Base-by-base conservation (phyloP, 2,888 invertebrate genomes). In the Dione juno region DNA sequence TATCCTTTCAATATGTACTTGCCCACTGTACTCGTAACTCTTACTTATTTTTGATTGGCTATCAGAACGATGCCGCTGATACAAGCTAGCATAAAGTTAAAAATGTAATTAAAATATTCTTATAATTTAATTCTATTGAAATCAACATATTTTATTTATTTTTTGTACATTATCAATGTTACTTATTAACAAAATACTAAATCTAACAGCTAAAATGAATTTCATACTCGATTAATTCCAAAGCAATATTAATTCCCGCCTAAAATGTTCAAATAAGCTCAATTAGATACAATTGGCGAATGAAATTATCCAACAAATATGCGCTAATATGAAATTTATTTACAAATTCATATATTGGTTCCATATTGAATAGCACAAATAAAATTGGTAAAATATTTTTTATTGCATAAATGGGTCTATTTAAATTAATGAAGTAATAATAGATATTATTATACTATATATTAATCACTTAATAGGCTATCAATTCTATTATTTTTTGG, bases 321-420 rank as follows among this genome's bases (percentile, higher is more conserved):
- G 77, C 77, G 86, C 87, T 83, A 87, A 82, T 84, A 80, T 74
- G 75, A 83, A 81, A 88, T 87, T 85, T 86, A 82, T 87, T 82
- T 84, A 83, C 76, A 81, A 78, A 41, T 41, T 2, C 21, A 43
- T 1, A 11, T 40, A 57, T 40, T 57, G 40, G 16, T 13, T 6
- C 16, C 16, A 57, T 16, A 57, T 11, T 57, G 16, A 57, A 57
- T 19, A 28, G 11, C 0, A 10, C 16, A 5, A 16, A 9, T 21
- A 5, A 16, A 37, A 14, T 54, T 9, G 9, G 10, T 54, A 1
- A 9, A 54, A 9, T 35, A n/a, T 28, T 54, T 35, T 19, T 19
- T 19, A 50, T 50, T 50, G 50, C 16, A 0, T 3, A n/a, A 19
- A 19, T 16, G 48, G 0, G 16, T 50, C 28, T 28, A 28, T 28